Percentiles rank a stretch among this genome's conserved stretches.
Evolutionary conservation across 2,888 invertebrate species (phyloP).

Genomic region (Halictus quadricinctus): DNA sequence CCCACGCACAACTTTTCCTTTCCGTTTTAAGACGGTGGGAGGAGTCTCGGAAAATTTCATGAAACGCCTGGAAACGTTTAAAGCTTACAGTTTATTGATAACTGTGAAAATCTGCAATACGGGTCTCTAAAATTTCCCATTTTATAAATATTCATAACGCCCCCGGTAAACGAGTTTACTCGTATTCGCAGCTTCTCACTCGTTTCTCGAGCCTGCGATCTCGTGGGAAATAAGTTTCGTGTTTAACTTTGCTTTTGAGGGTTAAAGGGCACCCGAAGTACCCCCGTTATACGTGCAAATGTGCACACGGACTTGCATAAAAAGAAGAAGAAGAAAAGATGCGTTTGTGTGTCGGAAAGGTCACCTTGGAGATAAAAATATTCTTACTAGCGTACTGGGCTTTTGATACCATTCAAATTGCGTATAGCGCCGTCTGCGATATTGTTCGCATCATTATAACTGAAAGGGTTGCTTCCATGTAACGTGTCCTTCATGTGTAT

Average conservation of each 20-base stretch:
- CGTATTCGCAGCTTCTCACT: background rate
- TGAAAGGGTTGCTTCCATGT: background rate
- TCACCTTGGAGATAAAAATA: background rate
- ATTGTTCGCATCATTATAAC: background rate
- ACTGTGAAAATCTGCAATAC: background rate
- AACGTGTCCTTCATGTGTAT: background rate
- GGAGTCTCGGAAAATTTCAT: background rate
- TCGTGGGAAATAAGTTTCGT: background rate
- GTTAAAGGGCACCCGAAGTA: background rate
- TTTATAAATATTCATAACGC: background rate
- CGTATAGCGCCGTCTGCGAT: background rate
- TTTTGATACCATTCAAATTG: conserved; percentile 1
- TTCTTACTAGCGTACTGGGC: background rate
- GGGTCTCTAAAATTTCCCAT: background rate
- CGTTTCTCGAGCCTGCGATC: background rate
- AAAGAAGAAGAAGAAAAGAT: background rate
- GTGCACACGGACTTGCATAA: background rate
- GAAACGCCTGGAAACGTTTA: background rate
- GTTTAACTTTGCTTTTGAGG: background rate
- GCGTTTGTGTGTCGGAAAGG: background rate
- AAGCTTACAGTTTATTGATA: background rate
- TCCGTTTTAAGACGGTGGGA: background rate
- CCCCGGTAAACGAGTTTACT: background rate
- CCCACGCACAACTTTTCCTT: background rate
- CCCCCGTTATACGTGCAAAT: background rate